A percentile compares a stretch with the other conserved stretches of the same genome.
Evolutionary conservation across 2,797 vertebrate genomes (phyloP).

Genomic region (Acestrorhynchus altus): DNA sequence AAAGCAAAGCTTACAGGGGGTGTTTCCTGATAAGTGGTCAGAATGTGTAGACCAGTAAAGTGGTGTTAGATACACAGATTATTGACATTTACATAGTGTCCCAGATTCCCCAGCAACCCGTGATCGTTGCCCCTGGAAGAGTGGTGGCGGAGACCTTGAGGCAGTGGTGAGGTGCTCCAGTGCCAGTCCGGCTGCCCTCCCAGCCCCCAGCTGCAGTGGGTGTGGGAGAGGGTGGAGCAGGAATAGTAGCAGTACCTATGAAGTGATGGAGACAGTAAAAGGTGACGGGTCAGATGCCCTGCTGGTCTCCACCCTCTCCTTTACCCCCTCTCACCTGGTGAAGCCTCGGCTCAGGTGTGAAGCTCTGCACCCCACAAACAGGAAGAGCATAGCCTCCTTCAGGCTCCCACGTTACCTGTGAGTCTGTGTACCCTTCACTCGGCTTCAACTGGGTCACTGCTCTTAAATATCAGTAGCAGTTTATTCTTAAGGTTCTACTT

Average conservation of each 20-base stretch:
- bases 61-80: neutral
- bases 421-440: slow-evolving; percentile 39
- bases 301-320: slow-evolving; percentile 70
- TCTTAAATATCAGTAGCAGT: too few species aligned
- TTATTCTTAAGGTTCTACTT: neutral
- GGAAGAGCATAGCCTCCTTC: slow-evolving; percentile 37
- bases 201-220: slow-evolving; percentile 72
- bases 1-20: too few species aligned
- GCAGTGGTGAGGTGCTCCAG: slow-evolving; percentile 79
- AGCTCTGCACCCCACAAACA: slow-evolving; percentile 64
- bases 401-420: slow-evolving; percentile 79
- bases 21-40: too few species aligned
- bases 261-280: slow-evolving; percentile 43
- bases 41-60: too few species aligned
- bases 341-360: slow-evolving; percentile 76
- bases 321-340: slow-evolving; percentile 69
- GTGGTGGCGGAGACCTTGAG: slow-evolving; percentile 73
- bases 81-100: neutral
- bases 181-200: slow-evolving; percentile 72
- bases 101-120: slow-evolving; percentile 71
- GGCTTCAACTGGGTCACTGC: neutral
- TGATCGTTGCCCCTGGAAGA: slow-evolving; percentile 67
- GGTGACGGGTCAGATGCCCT: slow-evolving; percentile 50
- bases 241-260: slow-evolving; percentile 50
- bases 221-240: slow-evolving; percentile 67